These are phyloP conservation scores for Anas bahamensis DNA, from an alignment of 2,797 vertebrate species.

Conservation along the genomic window DNA sequence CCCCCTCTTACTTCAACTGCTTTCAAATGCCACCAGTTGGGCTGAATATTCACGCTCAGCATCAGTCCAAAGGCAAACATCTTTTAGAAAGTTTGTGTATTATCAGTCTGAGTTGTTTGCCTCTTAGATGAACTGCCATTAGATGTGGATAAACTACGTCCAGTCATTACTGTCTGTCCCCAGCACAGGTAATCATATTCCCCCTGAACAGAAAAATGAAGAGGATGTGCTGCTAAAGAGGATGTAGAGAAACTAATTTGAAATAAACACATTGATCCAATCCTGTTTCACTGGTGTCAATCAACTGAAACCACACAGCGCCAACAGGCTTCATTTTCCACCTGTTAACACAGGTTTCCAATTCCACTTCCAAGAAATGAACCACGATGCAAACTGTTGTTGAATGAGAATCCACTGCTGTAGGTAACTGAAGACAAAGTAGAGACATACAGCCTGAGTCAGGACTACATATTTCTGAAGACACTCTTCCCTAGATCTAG, in stretches of 20 bases:
- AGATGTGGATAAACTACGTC: background rate
- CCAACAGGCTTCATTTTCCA: conserved; percentile 42
- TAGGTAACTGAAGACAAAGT: background rate
- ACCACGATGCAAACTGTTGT: background rate
- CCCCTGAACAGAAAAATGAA: conserved; percentile 15
- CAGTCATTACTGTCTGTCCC: background rate
- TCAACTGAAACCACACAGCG: background rate
- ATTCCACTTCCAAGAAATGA: background rate
- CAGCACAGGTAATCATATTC: conserved; percentile 5
- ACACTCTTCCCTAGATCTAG: background rate
- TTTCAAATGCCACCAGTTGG: background rate
- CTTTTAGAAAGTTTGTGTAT: background rate
- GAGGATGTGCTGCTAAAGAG: background rate
- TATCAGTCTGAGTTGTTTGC: background rate
- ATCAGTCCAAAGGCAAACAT: background rate
- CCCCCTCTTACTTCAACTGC: background rate
- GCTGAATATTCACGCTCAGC: background rate
- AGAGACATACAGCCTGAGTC: background rate
- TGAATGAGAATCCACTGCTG: background rate
- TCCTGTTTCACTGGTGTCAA: background rate
- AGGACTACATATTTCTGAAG: background rate
- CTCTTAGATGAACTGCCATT: background rate
- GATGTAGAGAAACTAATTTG: background rate
- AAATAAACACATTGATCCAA: conserved; percentile 16
- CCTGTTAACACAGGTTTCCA: conserved; percentile 23